Evolutionary conservation across 2,113 vertebrate species (phyloP), one percentile per base, ranked within the genome.

Genomic region (Lontra canadensis): DNA sequence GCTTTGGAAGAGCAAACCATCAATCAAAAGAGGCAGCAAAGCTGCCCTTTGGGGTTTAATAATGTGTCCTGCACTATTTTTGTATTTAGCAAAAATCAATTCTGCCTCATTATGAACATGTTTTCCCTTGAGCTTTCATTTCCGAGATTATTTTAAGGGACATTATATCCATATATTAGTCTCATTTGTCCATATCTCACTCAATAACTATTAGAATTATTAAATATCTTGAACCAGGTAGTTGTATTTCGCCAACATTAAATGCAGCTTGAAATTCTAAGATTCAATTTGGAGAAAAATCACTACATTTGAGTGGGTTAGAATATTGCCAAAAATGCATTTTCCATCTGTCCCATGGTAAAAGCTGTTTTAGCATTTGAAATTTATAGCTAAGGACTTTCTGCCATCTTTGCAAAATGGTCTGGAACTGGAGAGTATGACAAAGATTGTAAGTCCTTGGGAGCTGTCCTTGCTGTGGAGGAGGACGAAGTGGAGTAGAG

Each of bases 221-320:
- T 98, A 96, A 96, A 82, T 96, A 52, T 94, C 67, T 96, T 89
- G 88, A 98, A 94, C 81, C 85, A 96, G 96, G 97, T 98, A 94
- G 85, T 87, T 96, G 90, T 44, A 34, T 97, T 95, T 95, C 91
- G 88, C 85, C 81, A 88, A 65, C 59, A 81, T 59, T 96, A 97
- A 97, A 95, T 95, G 85, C 92, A 97, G 65, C 76, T 97, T 97
- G 81, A 97, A 97, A 94, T 65, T 44, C 92, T 88, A 57, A 97
- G 86, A 94, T 97, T 96, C 79, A 92, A 86, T 97, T 96, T 98
- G 80, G 92, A 96, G 90, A 95, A 92, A 97, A 97, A 96, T 94
- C 59, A 79, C 59, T 97, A 69, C 65, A 90, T 93, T 65, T 44
- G 82, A 97, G 92, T 85, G 94, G 83, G 39, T 89, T 89, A 94